Evolutionary conservation across 2,888 invertebrate genomes (phyloP), one percentile per base, ranked within the genome.

Genomic region (Frankliniella intonsa): DNA sequence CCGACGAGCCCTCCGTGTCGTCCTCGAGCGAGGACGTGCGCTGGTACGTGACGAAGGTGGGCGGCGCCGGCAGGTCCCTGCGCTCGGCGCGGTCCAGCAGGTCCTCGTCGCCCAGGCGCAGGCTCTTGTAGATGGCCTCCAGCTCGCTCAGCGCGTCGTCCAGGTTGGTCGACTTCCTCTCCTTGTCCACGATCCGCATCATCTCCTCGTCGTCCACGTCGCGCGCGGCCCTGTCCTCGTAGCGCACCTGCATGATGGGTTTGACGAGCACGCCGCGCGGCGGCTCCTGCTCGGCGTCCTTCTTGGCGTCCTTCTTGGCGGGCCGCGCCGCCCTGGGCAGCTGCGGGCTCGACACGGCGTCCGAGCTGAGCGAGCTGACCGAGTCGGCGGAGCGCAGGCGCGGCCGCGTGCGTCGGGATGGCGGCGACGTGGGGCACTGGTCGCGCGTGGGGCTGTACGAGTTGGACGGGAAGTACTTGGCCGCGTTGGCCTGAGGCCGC

Each of bases 81-180:
- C 93, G 90, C 87, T 95, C 85, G 7, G 84, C 84, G 81, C 84
- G 84, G 50, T 85, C 95, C 81, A 95, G 87, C 83, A 95, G 90
- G 88, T 95, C 94, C 87, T 95, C 94, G 86, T 96, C 96, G 0
- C 93, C 94, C 81, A 96, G 89, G n/a, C 93, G 93, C 82, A 97
- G 90, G 85, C 95, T 96, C 85, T 95, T 94, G 87, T 95, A 95
- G 86, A 97, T 96, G n/a, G 94, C 94, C 89, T 97, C 97, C 82
- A 97, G 88, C 88, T 97, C 97, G 85, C 93, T 93, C 49, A 97
- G 90, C 82, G 97, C 97, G 86, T 97, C 96, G 86, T 96, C 96
- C 69, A 96, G 90, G 87, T 95, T 95, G 22, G 93, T 92, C 3
- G 94, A 94, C 87, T 93, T 94, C 10, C 69, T 76, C 69, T 76